A percentile compares a stretch with the other conserved stretches of the same genome.
Conservation (phyloP, 92 coral and sea anemone species). For the Bergia sp. region DNA sequence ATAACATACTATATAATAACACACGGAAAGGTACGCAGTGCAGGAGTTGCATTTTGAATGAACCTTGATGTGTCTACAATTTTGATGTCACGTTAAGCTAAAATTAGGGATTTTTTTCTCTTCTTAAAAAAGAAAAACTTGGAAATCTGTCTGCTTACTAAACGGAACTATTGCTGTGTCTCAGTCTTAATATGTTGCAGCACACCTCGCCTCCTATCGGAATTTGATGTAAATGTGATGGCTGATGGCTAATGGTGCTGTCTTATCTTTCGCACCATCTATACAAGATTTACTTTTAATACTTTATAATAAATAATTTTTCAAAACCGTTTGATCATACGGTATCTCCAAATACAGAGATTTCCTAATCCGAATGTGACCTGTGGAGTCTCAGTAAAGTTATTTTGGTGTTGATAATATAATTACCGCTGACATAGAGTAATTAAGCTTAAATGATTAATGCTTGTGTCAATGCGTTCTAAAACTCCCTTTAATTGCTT, state of each 20-base stretch:
- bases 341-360: neutral
- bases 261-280: neutral
- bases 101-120: no score
- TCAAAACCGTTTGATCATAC: neutral
- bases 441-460: no score
- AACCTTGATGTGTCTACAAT: neutral
- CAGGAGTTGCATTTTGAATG: neutral
- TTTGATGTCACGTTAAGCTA: neutral
- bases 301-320: no score
- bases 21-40: neutral
- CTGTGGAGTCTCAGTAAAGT: no score
- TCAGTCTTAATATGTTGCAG: neutral
- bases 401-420: neutral
- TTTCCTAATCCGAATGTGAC: neutral
- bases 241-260: neutral
- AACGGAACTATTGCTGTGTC: neutral
- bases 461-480: neutral
- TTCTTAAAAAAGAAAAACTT: no score
- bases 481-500: neutral
- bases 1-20: no score
- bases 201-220: neutral
- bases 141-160: no score
- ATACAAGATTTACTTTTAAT: neutral
- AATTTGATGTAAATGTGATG: neutral
- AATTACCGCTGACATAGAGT: neutral